These are phyloP conservation scores for Mellilla xanthometata DNA, from an alignment of 2,888 invertebrate species.

Conservation along the genomic window DNA sequence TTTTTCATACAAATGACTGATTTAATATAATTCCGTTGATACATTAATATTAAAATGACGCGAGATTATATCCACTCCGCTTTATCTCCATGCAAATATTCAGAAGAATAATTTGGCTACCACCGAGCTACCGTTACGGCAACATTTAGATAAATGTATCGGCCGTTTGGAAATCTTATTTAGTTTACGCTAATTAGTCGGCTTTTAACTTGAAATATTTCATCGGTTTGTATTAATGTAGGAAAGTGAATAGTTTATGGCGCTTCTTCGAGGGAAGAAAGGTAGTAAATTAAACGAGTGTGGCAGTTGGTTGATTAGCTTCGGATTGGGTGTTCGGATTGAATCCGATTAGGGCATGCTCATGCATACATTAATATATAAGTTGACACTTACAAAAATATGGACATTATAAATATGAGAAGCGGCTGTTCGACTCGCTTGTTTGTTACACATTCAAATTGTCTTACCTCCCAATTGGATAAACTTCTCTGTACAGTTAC, in stretches of 20 bases:
- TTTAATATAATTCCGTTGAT: constrained; percentile 32
- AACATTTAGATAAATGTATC: constrained; percentile 22
- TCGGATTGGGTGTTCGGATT: neutral
- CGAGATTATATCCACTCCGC: constrained; percentile 28
- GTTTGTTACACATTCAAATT: too few species aligned
- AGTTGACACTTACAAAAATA: constrained; percentile 1
- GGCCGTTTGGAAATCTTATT: constrained; percentile 17
- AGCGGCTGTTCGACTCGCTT: too few species aligned
- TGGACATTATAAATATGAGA: neutral
- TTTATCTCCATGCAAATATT: constrained; percentile 30
- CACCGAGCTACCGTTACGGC: constrained; percentile 37
- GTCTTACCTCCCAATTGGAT: too few species aligned
- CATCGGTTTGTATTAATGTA: constrained; percentile 20
- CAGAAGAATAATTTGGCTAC: constrained; percentile 21
- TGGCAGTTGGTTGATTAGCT: constrained; percentile 3
- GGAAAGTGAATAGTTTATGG: constrained; percentile 17
- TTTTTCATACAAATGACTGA: constrained; percentile 32
- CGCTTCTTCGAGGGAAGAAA: constrained; percentile 9
- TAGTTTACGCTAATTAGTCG: constrained; percentile 22
- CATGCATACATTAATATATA: constrained; percentile 9
- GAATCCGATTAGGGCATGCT: constrained; percentile 2
- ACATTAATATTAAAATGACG: constrained; percentile 33
- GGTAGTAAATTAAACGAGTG: constrained; percentile 11
- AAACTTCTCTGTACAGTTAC: too few species aligned
- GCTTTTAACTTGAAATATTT: constrained; percentile 19